Base-by-base conservation (phyloP, 2,113 vertebrate species). In the Alligator sinensis region DNA sequence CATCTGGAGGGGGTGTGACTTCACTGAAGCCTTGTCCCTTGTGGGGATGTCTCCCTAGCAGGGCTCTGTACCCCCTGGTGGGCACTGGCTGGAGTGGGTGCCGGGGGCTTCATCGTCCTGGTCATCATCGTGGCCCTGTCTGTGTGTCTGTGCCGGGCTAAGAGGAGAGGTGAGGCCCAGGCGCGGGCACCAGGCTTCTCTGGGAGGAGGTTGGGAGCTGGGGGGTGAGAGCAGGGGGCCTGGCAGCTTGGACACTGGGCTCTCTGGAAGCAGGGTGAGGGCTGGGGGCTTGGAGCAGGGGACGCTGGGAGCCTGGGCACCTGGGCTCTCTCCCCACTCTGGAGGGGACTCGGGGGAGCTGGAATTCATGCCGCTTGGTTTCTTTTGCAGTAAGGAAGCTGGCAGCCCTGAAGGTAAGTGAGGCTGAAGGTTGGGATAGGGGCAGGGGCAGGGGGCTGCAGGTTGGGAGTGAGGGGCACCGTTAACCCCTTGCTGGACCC, bases 21-120 rank as follows among this genome's bases (percentile, higher is more conserved):
- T 34, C 34, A 34, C 34, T 34, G 34, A 34, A 34, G 34, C 34
- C 34, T 34, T 34, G 34, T 34, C 34, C 34, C 34, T 34, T 34
- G 34, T 34, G 34, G 34, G 34, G 34, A 34, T 34, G 34, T 34
- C 34, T 34, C 4, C 34, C 34, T 34, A 34, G 34, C 34, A 34
- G 34, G 34, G 34, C 34, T 34, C 34, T 34, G 34, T 34, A 4
- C 34, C 4, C 34, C 34, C 34, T 34, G 34, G 34, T 57, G 19
- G 64, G 9, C 6, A 64, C 0, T 80, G 3, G 1, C 16, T 4
- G 4, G 8, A 3, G 25, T 1, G 18, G 76, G 12, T 15, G 16
- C 2, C 5, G 4, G 24, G 19, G 5, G 11, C 6, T 55, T 75
- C 25, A 4, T 75, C 5, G 10, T 85, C 66, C 7, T 90, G 76